phyloP scores from a whole-genome alignment of 2,797 vertebrate species.

The Epinephelus coioides region DNA sequence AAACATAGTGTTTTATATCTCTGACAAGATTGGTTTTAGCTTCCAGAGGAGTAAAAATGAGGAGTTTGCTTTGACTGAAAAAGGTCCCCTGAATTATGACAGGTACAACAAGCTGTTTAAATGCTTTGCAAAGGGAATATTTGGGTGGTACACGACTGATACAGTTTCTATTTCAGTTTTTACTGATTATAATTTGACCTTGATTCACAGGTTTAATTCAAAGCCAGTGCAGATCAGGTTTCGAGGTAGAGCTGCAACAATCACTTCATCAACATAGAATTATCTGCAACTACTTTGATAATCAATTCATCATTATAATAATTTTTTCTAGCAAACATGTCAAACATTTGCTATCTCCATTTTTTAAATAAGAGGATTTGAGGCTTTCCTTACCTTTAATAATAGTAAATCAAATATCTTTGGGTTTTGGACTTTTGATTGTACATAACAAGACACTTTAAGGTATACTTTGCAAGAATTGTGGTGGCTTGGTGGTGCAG shows the following conservation, averaged over 20 bases:
- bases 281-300: background rate
- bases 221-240: background rate
- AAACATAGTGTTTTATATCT: constrained; percentile 6
- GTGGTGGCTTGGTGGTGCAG: too few relatives aligned
- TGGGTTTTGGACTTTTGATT: background rate
- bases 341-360: background rate
- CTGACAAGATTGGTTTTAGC: background rate
- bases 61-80: constrained; percentile 11
- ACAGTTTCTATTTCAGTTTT: background rate
- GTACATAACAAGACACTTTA: background rate
- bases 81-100: background rate
- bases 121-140: background rate
- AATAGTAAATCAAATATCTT: background rate
- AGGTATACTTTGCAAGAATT: too few relatives aligned
- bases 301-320: background rate
- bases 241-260: background rate
- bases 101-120: constrained; percentile 14
- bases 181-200: background rate
- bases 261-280: background rate
- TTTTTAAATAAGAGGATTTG: background rate
- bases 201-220: constrained; percentile 10
- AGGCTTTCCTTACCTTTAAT: background rate
- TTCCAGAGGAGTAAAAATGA: background rate
- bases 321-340: background rate
- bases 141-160: constrained; percentile 1